Evolutionary conservation across 2,888 invertebrate species (phyloP), one percentile per base, ranked within the genome.

Genomic region (Tinea semifulvella): DNA sequence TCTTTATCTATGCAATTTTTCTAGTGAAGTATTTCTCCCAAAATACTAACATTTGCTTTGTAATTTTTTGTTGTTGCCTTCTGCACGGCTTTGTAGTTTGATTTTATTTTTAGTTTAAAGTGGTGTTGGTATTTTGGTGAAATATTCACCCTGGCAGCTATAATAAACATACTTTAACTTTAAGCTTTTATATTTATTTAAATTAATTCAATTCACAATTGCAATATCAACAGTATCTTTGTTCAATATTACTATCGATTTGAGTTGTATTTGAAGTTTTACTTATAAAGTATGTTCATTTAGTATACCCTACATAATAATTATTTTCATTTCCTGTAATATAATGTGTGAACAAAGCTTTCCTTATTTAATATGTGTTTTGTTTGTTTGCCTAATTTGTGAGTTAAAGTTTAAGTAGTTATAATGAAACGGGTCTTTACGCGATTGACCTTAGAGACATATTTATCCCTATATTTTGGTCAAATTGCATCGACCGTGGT

Each of bases 121-220:
- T 65, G 80, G 80, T 80, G 80, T 80, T 80, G 79, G 80, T 80
- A 80, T 80, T 80, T 80, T 79, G 80, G 79, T 73, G 77, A 62
- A 77, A 68, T 66, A 55, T 54, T 63, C 65, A 65, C 61, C 60
- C 57, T 61, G 56, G 51, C 20, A 50, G 46, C 58, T n/a, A 63
- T 52, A 49, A 57, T 74, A 68, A 75, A 74, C 75, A 72, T 79
- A 71, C 64, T 43, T 27, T 28, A 7, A n/a, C n/a, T 6, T 10
- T 3, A 16, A 16, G 6, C 10, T 25, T 25, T 25, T 25, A 25
- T 27, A 27, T 27, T 27, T 27, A 27, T 4, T n/a, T 4, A 27
- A 27, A 27, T 27, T 27, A 27, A 11, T 27, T 4, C 11, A 25
- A 25, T 25, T 25, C 25, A 10, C 25, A 10, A 7, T 25, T 25